Evolutionary conservation across 2,888 invertebrate genomes (phyloP).

Genomic region (Microctonus hyperodae): DNA sequence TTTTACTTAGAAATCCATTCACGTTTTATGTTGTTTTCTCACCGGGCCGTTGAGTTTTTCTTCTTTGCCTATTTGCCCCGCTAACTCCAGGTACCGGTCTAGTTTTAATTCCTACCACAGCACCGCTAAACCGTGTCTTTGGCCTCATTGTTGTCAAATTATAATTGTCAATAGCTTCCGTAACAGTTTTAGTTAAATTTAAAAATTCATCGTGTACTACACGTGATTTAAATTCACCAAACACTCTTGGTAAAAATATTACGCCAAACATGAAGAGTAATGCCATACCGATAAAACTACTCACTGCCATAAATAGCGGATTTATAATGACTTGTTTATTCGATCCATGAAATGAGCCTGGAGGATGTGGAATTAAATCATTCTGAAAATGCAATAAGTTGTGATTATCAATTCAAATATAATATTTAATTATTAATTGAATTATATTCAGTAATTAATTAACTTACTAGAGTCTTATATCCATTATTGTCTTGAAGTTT

Average conservation of each 20-base stretch:
- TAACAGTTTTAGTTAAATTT: slow-evolving; percentile 44
- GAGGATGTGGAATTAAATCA: slow-evolving; percentile 33
- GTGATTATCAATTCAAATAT: neutral
- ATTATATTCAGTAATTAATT: neutral
- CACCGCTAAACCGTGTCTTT: slow-evolving; percentile 20
- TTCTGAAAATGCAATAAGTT: slow-evolving; percentile 36
- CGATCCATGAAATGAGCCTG: slow-evolving; percentile 37
- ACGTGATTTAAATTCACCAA: slow-evolving; percentile 47
- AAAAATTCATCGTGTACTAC: slow-evolving; percentile 45
- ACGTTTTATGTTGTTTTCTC: neutral
- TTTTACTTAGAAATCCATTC: neutral
- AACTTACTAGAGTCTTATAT: slow-evolving; percentile 45
- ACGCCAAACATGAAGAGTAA: slow-evolving; percentile 66
- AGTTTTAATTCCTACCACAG: slow-evolving; percentile 30
- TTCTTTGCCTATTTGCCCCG: slow-evolving; percentile 15
- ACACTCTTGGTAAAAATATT: slow-evolving; percentile 64
- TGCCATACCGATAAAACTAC: slow-evolving; percentile 68
- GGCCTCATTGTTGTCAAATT: slow-evolving; percentile 29
- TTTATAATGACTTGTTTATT: slow-evolving; percentile 61
- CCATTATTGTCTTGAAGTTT: slow-evolving; percentile 49
- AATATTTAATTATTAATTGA: neutral
- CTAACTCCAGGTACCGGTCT: slow-evolving; percentile 23
- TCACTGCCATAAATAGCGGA: slow-evolving; percentile 68
- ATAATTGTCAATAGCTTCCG: slow-evolving; percentile 47
- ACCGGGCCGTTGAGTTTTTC: slow-evolving; percentile 17